phyloP scores from a whole-genome alignment of 1,140 invertebrate species.

The Drosophila yakuba region DNA sequence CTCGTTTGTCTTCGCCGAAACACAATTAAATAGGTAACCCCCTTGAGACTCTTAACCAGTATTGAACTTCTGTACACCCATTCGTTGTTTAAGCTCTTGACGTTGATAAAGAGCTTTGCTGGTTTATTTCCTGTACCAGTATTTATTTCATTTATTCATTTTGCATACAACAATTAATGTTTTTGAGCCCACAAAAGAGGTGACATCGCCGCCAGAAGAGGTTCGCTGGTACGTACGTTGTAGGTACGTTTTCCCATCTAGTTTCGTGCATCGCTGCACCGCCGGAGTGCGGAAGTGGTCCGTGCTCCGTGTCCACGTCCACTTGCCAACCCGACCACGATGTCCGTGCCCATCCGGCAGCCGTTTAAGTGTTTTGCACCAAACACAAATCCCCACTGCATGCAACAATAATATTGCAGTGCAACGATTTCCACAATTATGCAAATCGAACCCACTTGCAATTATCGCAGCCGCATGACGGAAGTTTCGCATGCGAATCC shows the following conservation, averaged over 20 bases:
- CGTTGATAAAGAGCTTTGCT: constrained; percentile 65
- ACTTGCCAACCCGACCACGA: constrained; percentile 23
- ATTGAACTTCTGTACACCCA: constrained; percentile 54
- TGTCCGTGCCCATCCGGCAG: constrained; percentile 56
- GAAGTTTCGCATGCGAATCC: constrained; percentile 10
- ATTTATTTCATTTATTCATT: constrained; percentile 40
- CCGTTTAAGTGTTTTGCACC: constrained; percentile 53
- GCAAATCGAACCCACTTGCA: constrained; percentile 51
- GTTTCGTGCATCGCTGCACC: constrained; percentile 52
- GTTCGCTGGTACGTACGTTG: constrained; percentile 3
- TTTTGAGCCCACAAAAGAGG: constrained; percentile 24
- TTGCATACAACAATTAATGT: constrained; percentile 59
- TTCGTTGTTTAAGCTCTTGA: constrained; percentile 63
- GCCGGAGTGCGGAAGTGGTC: constrained; percentile 40
- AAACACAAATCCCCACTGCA: constrained; percentile 39
- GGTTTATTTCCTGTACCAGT: constrained; percentile 63
- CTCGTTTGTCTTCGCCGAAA: constrained; percentile 53
- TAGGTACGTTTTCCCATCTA: constrained; percentile 14
- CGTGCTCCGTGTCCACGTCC: constrained; percentile 30
- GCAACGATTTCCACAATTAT: constrained; percentile 53
- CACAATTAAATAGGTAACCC: constrained; percentile 60
- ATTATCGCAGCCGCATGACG: constrained; percentile 39
- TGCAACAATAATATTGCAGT: constrained; percentile 51
- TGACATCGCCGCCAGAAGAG: constrained; percentile 33
- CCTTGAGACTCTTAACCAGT: constrained; percentile 12